These are phyloP conservation scores for Gouania willdenowi DNA, from an alignment of 2,797 vertebrate genomes.

Conservation along the genomic window DNA sequence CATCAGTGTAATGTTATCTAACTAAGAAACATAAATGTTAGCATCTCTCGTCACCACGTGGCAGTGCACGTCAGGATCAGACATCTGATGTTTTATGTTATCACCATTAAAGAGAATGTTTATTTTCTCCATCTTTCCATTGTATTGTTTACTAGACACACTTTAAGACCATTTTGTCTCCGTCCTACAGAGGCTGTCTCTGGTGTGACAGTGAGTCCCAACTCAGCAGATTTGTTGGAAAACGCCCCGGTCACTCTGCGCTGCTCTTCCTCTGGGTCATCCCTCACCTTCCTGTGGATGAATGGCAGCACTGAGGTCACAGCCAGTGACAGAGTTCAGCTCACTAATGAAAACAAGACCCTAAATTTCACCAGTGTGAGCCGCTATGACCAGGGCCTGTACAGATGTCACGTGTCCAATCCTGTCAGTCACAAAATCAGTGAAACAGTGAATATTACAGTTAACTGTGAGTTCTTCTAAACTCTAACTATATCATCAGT, in stretches of 20 bases:
- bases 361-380: slow-evolving; percentile 41
- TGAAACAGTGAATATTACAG: slow-evolving; percentile 25
- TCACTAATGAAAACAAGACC: slow-evolving; percentile 23
- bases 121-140: not conserved
- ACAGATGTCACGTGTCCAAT: slow-evolving; percentile 49
- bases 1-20: too few species aligned
- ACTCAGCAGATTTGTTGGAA: slow-evolving; percentile 47
- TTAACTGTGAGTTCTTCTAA: slow-evolving; percentile 62
- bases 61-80: too few species aligned
- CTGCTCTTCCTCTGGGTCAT: slow-evolving; percentile 12
- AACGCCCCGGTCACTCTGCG: slow-evolving; percentile 31
- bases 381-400: slow-evolving; percentile 48
- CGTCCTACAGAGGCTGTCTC: not conserved
- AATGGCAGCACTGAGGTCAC: slow-evolving; percentile 54
- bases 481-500: too few species aligned
- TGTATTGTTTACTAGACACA: too few species aligned
- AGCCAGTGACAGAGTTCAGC: slow-evolving; percentile 14
- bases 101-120: too few species aligned
- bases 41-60: too few species aligned
- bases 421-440: slow-evolving; percentile 28
- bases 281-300: slow-evolving; percentile 47
- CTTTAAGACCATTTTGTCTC: too few species aligned
- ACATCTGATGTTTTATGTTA: too few species aligned
- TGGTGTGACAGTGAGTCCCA: slow-evolving; percentile 1
- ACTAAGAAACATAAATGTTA: too few species aligned